Conservation (phyloP, 2,113 vertebrate species). For the Kryptolebias marmoratus region DNA sequence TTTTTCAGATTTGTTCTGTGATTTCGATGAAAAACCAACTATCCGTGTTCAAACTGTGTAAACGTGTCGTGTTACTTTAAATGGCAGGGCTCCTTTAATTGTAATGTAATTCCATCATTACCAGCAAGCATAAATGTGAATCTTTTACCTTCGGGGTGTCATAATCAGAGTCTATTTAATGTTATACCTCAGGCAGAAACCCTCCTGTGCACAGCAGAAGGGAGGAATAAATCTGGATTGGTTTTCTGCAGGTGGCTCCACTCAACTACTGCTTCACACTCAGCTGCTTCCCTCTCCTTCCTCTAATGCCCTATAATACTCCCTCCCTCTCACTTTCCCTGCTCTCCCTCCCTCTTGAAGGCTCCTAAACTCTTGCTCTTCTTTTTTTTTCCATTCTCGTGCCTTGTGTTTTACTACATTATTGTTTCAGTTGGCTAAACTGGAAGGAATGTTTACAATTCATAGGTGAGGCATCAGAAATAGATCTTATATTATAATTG, state of each 20-base stretch:
- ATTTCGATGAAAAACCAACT: neutral
- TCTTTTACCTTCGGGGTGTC: neutral
- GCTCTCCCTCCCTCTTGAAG: neutral
- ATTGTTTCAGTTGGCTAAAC: conserved; percentile 3
- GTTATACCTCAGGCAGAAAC: neutral
- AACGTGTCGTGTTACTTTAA: neutral
- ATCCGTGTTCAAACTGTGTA: neutral
- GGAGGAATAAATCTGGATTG: conserved; percentile 50
- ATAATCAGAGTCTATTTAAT: conserved; percentile 8
- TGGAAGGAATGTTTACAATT: conserved; percentile 7
- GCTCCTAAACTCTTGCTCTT: neutral
- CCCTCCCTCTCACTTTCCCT: conserved; percentile 7
- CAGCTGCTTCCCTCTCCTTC: conserved; percentile 50
- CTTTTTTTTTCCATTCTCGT: neutral
- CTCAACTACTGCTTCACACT: conserved; percentile 63
- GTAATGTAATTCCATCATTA: neutral
- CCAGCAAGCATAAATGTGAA: neutral
- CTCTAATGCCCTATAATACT: conserved; percentile 47
- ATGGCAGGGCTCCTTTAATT: neutral
- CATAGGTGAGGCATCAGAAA: neutral
- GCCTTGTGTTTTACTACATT: neutral
- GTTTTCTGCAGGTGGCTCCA: conserved; percentile 69
- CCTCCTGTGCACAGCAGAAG: conserved; percentile 25
- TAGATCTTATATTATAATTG: conserved; percentile 3
- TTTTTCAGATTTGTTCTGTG: neutral